Base-by-base conservation (phyloP, 1,140 invertebrate species). In the Arctopsyche grandis region DNA sequence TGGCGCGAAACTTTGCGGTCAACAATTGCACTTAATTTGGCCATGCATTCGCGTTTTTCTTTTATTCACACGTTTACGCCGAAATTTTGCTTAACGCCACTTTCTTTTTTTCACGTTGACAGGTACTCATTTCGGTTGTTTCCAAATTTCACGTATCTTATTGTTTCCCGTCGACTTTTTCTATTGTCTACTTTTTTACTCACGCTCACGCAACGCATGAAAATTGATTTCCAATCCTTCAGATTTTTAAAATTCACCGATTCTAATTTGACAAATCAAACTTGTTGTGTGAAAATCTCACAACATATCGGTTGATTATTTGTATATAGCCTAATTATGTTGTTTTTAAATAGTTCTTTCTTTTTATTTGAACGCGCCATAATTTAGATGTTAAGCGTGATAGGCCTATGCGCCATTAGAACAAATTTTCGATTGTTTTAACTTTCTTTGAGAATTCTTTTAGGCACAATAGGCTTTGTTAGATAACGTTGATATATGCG, bases 1-100 rank as follows among this genome's bases (percentile, higher is more conserved):
- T 26, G 22, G 63, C 63, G 63, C 63, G 63, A 26, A 66, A 66
- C 63, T 66, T 66, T 66, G 9, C 63, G 63, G 63, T 66, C 63
- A 66, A 9, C 63, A 22, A 26, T 14, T 26, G 63, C 10, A 5
- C 22, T 12, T 21, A 26, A 22, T 66, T 66, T 22, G 9, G 21
- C 63, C 5, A 22, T 10, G 16, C 9, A 60, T 16, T 16, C 21
- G n/a, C 19, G 16, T 22, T 60, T 24, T 60, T 60, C 21, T 21
- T 21, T 24, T 22, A 60, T 60, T 19, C 58, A 22, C 16, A 21
- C 58, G 58, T 60, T 60, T 60, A 21, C 21, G 21, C 16, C 16
- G 16, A 21, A 16, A 10, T 60, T 60, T 19, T 22, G 3, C 21
- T 19, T 60, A 60, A 16, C 21, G 14, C 16, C 21, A 9, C 21